Conservation (phyloP, 2,113 vertebrate genomes). For the Charina bottae region DNA sequence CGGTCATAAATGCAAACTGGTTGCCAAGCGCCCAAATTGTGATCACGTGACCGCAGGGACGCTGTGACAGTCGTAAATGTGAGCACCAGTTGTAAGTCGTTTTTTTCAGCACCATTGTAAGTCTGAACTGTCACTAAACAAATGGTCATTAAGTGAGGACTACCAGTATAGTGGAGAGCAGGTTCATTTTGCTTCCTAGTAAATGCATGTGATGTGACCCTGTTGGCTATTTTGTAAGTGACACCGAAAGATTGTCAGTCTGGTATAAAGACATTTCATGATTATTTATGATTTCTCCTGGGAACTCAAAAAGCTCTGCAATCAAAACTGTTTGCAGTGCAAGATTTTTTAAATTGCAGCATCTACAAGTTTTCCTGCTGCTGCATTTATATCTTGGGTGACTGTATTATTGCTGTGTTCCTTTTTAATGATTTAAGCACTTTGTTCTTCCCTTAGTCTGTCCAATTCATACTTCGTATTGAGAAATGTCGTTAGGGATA, state of each 20-base stretch:
- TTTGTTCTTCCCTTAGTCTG: neutral
- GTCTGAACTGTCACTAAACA: no score
- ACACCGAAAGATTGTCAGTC: neutral
- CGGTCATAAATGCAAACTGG: no score
- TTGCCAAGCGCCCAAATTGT: no score
- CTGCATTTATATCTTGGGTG: neutral
- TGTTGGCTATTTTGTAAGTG: neutral
- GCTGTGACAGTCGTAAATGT: no score
- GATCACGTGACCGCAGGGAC: no score
- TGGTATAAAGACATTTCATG: conserved; percentile 56
- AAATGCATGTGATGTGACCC: neutral
- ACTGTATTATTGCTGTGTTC: neutral
- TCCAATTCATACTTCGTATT: neutral
- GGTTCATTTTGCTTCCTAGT: neutral
- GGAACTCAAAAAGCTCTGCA: conserved; percentile 47
- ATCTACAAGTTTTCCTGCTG: neutral
- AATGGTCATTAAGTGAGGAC: no score
- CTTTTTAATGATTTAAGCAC: neutral
- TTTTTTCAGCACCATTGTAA: no score
- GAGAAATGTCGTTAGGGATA: neutral
- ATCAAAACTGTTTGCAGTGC: neutral
- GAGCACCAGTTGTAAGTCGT: no score
- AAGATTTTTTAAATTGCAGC: neutral
- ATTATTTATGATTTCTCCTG: conserved; percentile 48
- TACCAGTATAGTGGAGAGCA: neutral